Conservation (phyloP, 2,888 invertebrate species). For the Drosophila helvetica region DNA sequence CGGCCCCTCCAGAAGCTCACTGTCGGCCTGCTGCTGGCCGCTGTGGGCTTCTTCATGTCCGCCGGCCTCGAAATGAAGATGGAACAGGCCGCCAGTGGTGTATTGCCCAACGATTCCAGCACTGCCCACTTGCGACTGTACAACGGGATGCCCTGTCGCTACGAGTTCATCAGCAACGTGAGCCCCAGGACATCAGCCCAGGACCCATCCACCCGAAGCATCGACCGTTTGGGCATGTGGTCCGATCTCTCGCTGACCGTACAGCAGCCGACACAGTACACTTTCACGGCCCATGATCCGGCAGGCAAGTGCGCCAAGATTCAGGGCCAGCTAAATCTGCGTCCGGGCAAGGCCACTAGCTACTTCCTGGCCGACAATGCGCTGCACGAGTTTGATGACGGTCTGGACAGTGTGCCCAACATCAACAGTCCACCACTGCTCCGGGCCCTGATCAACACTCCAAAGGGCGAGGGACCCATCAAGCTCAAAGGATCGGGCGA, state of each 20-base stretch:
- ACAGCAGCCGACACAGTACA: constrained; percentile 71
- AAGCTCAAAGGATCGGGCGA: constrained; percentile 49
- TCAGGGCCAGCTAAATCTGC: constrained; percentile 56
- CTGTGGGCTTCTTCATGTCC: constrained; percentile 92
- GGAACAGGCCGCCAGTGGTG: constrained; percentile 87
- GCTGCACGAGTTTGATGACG: constrained; percentile 77
- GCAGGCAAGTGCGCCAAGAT: constrained; percentile 58
- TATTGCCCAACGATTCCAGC: constrained; percentile 83
- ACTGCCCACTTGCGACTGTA: constrained; percentile 89
- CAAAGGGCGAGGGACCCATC: constrained; percentile 56
- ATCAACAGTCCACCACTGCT: constrained; percentile 80
- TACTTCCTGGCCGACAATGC: constrained; percentile 74
- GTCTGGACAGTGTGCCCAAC: constrained; percentile 63
- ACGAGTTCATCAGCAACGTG: constrained; percentile 81
- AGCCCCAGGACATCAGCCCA: constrained; percentile 27
- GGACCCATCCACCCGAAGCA: background rate
- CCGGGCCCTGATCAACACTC: constrained; percentile 80
- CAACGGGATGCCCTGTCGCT: constrained; percentile 87
- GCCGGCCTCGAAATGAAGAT: constrained; percentile 91
- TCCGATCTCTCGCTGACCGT: constrained; percentile 83
- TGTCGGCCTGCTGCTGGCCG: constrained; percentile 94
- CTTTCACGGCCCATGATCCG: constrained; percentile 81
- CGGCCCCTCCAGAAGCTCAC: constrained; percentile 82
- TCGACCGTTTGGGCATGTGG: constrained; percentile 83
- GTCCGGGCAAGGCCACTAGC: constrained; percentile 76